A percentile compares a stretch with the other conserved stretches of the same genome.
These are phyloP conservation scores for Ifrita kowaldi DNA, from an alignment of 2,113 vertebrate species.

Conservation along the genomic window DNA sequence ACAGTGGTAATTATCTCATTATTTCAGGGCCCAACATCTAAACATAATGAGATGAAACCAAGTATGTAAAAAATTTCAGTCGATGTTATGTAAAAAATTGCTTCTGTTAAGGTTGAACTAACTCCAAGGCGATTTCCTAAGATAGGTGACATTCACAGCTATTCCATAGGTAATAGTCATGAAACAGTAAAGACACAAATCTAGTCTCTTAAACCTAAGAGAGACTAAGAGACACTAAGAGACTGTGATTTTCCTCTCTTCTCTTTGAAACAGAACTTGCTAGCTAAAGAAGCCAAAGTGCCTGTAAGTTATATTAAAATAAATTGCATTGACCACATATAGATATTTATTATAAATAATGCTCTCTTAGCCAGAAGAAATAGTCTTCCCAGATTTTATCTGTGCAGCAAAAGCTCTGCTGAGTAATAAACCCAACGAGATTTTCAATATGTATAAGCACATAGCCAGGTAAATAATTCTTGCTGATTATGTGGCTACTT, in stretches of 20 bases:
- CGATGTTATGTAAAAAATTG: background rate
- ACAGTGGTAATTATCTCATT: background rate
- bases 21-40: background rate
- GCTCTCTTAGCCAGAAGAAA: background rate
- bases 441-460: conserved; percentile 14
- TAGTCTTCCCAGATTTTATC: background rate
- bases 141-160: background rate
- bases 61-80: background rate
- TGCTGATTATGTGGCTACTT: conserved; percentile 40
- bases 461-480: conserved; percentile 48
- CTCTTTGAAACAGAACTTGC: background rate
- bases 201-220: background rate
- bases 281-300: background rate
- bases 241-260: background rate
- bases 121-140: background rate
- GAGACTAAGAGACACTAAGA: background rate
- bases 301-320: background rate
- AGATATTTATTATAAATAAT: background rate
- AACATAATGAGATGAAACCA: background rate
- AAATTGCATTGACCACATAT: background rate
- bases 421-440: background rate
- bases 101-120: background rate
- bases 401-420: background rate
- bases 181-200: background rate
- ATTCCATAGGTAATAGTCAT: background rate